Conservation (phyloP, 2,113 vertebrate genomes). For the Gnathonemus echidnorhynchus region DNA sequence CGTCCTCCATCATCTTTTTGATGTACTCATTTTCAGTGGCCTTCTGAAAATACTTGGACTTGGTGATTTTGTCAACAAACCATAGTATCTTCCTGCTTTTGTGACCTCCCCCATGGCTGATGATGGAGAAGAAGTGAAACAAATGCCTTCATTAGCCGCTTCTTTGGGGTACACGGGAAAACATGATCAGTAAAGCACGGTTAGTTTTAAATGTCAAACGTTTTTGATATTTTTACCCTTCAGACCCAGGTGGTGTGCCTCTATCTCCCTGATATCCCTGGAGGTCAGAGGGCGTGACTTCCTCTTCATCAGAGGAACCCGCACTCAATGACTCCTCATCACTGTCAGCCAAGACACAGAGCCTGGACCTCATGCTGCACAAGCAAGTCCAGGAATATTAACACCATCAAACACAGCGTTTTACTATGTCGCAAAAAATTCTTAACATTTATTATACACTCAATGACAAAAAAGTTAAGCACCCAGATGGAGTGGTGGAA, state of each 20-base stretch:
- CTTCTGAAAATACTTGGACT: constrained; percentile 83
- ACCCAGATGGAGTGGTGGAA: too few relatives aligned
- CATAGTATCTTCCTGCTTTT: constrained; percentile 75
- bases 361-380: constrained; percentile 47
- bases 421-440: not conserved
- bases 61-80: constrained; percentile 81
- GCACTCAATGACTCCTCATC: constrained; percentile 81
- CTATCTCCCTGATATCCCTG: constrained; percentile 55
- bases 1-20: constrained; percentile 83
- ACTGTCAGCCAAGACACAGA: constrained; percentile 70
- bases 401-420: not conserved
- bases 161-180: not conserved
- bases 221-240: constrained; percentile 57
- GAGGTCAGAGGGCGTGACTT: constrained; percentile 50
- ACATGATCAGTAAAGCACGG: not conserved
- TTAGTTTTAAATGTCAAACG: not conserved
- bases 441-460: not conserved
- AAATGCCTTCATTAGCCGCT: not conserved
- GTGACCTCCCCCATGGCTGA: constrained; percentile 47
- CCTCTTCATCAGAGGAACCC: constrained; percentile 77
- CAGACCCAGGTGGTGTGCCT: constrained; percentile 30
- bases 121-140: not conserved
- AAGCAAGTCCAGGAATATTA: not conserved
- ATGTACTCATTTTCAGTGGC: constrained; percentile 82
- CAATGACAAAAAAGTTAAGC: too few relatives aligned